Conservation (phyloP, 2,797 vertebrate species). For the Anableps anableps region DNA sequence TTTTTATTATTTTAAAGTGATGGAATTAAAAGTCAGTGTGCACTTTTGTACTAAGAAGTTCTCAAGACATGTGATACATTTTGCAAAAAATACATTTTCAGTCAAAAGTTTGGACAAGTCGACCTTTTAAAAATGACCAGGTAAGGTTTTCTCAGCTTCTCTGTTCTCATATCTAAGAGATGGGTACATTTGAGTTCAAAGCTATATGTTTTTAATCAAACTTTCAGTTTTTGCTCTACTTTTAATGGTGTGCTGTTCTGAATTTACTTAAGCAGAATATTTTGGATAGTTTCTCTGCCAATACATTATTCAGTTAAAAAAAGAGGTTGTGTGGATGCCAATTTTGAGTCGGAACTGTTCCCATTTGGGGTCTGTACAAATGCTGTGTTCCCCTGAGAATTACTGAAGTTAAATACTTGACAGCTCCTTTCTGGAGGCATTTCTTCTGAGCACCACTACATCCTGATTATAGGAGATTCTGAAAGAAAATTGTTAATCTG, state of each 20-base stretch:
- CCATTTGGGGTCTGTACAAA: constrained; percentile 1
- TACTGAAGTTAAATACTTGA: constrained; percentile 3
- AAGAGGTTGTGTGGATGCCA: background rate
- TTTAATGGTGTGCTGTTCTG: background rate
- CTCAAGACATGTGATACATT: background rate
- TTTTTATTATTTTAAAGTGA: background rate
- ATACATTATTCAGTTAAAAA: background rate
- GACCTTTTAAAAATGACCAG: background rate
- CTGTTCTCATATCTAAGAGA: background rate
- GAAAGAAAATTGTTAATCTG: constrained; percentile 9
- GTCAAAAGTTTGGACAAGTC: background rate
- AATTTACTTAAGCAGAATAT: background rate
- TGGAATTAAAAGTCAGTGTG: background rate
- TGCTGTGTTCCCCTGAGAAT: background rate
- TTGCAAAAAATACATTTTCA: background rate
- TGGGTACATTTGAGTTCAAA: background rate
- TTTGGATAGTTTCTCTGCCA: background rate
- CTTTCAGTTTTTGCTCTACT: background rate
- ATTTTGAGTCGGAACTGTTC: constrained; percentile 5
- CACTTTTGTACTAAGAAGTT: background rate
- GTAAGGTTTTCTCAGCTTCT: background rate
- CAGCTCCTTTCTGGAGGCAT: background rate
- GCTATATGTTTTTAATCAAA: background rate
- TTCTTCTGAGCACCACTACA: constrained; percentile 9
- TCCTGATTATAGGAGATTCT: constrained; percentile 5